Evolutionary conservation across 2,797 vertebrate genomes (phyloP).

Genomic region (Macropus fuliginosus): DNA sequence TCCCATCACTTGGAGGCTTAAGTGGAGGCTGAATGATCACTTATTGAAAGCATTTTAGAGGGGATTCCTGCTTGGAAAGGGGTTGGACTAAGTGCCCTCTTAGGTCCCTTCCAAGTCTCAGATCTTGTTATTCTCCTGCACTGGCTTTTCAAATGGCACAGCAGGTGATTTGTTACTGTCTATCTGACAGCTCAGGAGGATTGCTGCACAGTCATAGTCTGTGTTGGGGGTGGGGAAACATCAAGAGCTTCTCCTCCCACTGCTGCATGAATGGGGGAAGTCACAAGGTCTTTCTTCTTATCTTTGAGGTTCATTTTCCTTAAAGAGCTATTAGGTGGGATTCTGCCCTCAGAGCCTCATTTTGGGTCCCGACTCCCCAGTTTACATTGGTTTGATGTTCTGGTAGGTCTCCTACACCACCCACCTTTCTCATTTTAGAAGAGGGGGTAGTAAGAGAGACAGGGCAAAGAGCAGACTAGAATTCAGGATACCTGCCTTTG

Average conservation of each 20-base stretch:
- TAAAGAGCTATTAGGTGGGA: neutral
- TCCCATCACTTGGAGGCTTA: neutral
- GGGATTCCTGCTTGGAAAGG: neutral
- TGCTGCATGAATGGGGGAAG: neutral
- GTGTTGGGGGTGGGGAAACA: neutral
- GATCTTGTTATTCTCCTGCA: neutral
- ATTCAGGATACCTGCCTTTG: neutral
- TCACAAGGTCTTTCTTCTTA: neutral
- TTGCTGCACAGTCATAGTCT: neutral
- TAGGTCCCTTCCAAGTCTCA: neutral
- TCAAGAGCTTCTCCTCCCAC: neutral
- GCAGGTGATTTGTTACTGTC: conserved; percentile 2
- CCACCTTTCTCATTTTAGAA: neutral
- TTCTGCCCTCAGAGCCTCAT: neutral
- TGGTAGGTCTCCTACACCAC: neutral
- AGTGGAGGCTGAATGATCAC: neutral
- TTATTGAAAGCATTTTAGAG: neutral
- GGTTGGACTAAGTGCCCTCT: neutral
- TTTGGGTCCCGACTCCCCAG: neutral
- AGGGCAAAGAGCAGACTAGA: neutral
- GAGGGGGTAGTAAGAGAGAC: neutral
- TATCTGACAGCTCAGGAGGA: neutral
- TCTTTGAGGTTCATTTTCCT: neutral
- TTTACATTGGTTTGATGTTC: neutral
- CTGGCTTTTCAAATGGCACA: neutral